These are phyloP conservation scores for Masnerella sp. DNA, from an alignment of 2,888 invertebrate genomes.

Conservation along the genomic window DNA sequence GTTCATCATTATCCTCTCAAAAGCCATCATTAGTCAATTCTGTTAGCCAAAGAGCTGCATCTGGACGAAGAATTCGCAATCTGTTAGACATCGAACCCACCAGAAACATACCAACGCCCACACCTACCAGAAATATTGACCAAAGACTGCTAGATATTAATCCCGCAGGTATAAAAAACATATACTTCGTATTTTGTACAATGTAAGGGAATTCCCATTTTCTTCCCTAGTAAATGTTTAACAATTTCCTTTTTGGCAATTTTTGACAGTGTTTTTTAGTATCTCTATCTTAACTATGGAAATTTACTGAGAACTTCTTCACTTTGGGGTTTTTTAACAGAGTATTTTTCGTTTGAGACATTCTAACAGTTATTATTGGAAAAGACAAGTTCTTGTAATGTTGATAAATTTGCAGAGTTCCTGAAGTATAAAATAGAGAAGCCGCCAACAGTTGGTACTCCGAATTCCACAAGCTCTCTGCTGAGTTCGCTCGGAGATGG, in stretches of 20 bases:
- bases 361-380: neutral
- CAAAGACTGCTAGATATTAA: slow-evolving; percentile 89
- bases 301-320: too few species aligned
- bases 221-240: too few species aligned
- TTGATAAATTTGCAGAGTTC: slow-evolving; percentile 82
- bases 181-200: too few species aligned
- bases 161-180: slow-evolving; percentile 86
- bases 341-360: too few species aligned
- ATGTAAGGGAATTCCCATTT: too few species aligned
- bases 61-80: slow-evolving; percentile 88
- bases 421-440: slow-evolving; percentile 94
- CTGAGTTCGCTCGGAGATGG: slow-evolving; percentile 74
- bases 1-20: slow-evolving; percentile 71
- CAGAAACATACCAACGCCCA: slow-evolving; percentile 84
- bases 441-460: slow-evolving; percentile 80
- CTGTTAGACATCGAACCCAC: slow-evolving; percentile 84
- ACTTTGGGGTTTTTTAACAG: too few species aligned
- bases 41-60: slow-evolving; percentile 79
- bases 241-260: too few species aligned
- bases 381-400: neutral
- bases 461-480: slow-evolving; percentile 79
- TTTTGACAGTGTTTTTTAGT: too few species aligned
- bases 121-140: slow-evolving; percentile 84
- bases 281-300: too few species aligned
- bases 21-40: slow-evolving; percentile 68